Conservation (phyloP, 1,140 invertebrate species). For the Drosophila rufa region DNA sequence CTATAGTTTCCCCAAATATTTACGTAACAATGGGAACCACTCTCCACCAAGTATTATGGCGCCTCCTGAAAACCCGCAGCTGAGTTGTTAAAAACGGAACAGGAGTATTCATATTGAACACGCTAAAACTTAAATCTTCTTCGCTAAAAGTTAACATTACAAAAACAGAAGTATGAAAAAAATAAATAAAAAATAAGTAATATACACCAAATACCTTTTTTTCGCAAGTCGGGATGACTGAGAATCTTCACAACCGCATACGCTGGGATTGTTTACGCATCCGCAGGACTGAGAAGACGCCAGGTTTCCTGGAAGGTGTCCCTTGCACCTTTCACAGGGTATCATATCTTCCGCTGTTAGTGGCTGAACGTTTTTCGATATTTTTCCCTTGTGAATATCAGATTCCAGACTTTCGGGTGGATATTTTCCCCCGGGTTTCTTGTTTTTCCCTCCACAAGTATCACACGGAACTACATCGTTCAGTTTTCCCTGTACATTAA, state of each 20-base stretch:
- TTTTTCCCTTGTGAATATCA: neutral
- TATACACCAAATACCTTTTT: neutral
- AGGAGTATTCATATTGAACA: constrained; percentile 42
- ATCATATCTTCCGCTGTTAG: neutral
- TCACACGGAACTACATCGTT: constrained; percentile 35
- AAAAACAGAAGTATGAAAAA: neutral
- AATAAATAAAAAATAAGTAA: neutral
- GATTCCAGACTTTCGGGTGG: neutral
- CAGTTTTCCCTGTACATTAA: neutral
- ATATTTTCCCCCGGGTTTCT: constrained; percentile 16
- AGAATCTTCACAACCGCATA: constrained; percentile 20
- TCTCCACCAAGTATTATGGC: constrained; percentile 59
- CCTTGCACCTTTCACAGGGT: constrained; percentile 29
- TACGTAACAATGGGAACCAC: constrained; percentile 49
- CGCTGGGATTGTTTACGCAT: constrained; percentile 32
- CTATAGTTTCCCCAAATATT: neutral
- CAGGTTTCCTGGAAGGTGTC: neutral
- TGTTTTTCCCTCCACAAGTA: constrained; percentile 43
- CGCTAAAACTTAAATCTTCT: constrained; percentile 9
- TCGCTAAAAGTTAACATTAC: constrained; percentile 11
- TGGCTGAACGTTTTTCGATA: neutral
- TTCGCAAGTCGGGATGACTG: constrained; percentile 12
- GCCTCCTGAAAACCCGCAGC: constrained; percentile 47
- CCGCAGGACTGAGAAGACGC: constrained; percentile 15
- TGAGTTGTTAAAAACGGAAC: constrained; percentile 50